Base-by-base conservation (phyloP, 2,113 vertebrate species). In the Tragelaphus scriptus region DNA sequence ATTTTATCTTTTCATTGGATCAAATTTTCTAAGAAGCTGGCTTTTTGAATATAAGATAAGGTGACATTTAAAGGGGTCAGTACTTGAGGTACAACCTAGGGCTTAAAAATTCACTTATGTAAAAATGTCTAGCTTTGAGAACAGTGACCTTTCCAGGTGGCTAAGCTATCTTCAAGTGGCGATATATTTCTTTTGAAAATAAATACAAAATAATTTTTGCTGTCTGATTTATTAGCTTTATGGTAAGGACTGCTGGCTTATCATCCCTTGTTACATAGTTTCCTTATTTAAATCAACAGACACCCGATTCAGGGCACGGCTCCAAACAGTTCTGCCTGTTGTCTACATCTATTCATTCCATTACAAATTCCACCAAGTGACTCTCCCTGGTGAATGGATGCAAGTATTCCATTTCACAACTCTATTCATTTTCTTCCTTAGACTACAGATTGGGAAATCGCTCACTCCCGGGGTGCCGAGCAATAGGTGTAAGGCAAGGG, bases 391-490 rank as follows among this genome's bases (percentile, higher is more conserved):
- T 71, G 81, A 93, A 79, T 9, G 14, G 6, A 44, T 30, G 81
- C 59, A 97, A 97, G 97, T 94, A 98, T 94, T 96, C 95, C 8
- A 40, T 96, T 98, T 97, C 71, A 91, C 28, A 88, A 59, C 65
- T 63, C 96, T 87, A 75, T 89, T 96, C 97, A 65, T 93, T 96
- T 82, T 91, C 85, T 89, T 89, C 81, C 94, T 96, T 91, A 65
- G 51, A 94, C 65, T 5, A 77, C 28, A 77, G 81, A 95, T 32
- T 36, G 89, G 23, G 82, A 93, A 65, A 85, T 93, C 44, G 7
- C 11, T 96, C 16, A 89, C 79, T 81, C 79, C 79, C 3, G 28
- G 47, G 77, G 28, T 51, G 28, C 88, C 90, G 86, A 58, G 94
- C 58, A 87, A 80, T 97, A 92, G 75, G 87, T 80, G 32, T 19